Conservation (phyloP, 2,797 vertebrate species). For the Coranthus polyacanthus region DNA sequence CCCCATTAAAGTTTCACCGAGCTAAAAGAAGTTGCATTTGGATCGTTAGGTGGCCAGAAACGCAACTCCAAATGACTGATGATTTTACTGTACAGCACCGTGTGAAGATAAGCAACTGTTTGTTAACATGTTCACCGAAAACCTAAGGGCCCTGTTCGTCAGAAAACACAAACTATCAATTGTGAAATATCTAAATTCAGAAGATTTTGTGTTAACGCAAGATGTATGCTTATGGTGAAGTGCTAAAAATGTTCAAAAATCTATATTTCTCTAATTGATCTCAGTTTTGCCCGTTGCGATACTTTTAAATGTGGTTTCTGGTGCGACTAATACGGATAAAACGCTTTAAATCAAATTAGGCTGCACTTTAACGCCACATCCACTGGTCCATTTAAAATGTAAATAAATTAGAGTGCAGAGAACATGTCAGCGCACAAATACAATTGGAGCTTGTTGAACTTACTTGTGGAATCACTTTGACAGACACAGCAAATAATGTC, state of each 20-base stretch:
- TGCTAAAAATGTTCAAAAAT: background rate
- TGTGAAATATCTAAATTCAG: background rate
- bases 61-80: too few species aligned
- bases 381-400: slow-evolving; percentile 15
- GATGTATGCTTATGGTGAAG: background rate
- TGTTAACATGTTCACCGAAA: too few species aligned
- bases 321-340: slow-evolving; percentile 18
- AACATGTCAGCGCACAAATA: slow-evolving; percentile 42
- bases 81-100: too few species aligned
- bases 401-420: slow-evolving; percentile 22
- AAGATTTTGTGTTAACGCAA: too few species aligned
- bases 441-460: slow-evolving; percentile 25
- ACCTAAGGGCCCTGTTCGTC: too few species aligned
- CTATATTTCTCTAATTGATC: background rate
- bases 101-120: too few species aligned
- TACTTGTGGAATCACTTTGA: slow-evolving; percentile 13
- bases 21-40: too few species aligned
- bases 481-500: slow-evolving; percentile 12
- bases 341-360: slow-evolving; percentile 1
- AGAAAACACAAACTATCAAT: too few species aligned
- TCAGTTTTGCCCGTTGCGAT: background rate
- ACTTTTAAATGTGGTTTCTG: background rate
- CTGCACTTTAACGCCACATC: background rate
- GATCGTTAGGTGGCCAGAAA: too few species aligned
- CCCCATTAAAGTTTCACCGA: too few species aligned